Conservation (phyloP, 1,140 invertebrate genomes). For the Whitmania pigra region DNA sequence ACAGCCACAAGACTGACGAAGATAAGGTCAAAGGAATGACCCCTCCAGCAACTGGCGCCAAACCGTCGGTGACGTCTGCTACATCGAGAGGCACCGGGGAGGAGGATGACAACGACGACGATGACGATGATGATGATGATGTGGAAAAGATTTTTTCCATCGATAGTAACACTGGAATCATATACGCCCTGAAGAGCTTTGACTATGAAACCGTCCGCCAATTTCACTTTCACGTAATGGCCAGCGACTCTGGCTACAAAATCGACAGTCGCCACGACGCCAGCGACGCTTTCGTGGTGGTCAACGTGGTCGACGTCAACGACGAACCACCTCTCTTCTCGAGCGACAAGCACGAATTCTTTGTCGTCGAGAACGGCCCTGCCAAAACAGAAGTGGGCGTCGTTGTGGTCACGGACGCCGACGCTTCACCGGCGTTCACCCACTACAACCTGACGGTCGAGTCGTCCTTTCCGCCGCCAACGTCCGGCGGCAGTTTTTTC, state of each 20-base stretch:
- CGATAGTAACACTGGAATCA: slow-evolving; percentile 13
- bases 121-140: slow-evolving; percentile 7
- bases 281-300: slow-evolving; percentile 9
- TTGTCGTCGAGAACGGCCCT: slow-evolving; percentile 27
- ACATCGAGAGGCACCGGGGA: not conserved
- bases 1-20: not conserved
- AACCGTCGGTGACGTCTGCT: not conserved
- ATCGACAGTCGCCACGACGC: slow-evolving; percentile 2
- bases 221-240: not conserved
- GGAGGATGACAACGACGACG: slow-evolving; percentile 17
- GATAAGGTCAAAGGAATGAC: not conserved
- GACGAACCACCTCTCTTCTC: slow-evolving; percentile 31
- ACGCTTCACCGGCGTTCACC: slow-evolving; percentile 22
- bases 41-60: not conserved
- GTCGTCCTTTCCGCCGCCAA: slow-evolving; percentile 11
- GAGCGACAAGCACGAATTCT: slow-evolving; percentile 26
- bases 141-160: slow-evolving; percentile 7
- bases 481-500: slow-evolving; percentile 9
- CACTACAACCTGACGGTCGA: slow-evolving; percentile 17
- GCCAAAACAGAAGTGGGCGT: slow-evolving; percentile 24
- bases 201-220: slow-evolving; percentile 21
- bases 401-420: slow-evolving; percentile 27
- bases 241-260: slow-evolving; percentile 14
- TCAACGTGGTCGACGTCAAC: slow-evolving; percentile 23
- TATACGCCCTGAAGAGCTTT: not conserved